Percentiles rank a stretch among this genome's conserved stretches.
These are phyloP conservation scores for Tamias sibiricus DNA, from an alignment of 2,113 vertebrate species.

Conservation along the genomic window DNA sequence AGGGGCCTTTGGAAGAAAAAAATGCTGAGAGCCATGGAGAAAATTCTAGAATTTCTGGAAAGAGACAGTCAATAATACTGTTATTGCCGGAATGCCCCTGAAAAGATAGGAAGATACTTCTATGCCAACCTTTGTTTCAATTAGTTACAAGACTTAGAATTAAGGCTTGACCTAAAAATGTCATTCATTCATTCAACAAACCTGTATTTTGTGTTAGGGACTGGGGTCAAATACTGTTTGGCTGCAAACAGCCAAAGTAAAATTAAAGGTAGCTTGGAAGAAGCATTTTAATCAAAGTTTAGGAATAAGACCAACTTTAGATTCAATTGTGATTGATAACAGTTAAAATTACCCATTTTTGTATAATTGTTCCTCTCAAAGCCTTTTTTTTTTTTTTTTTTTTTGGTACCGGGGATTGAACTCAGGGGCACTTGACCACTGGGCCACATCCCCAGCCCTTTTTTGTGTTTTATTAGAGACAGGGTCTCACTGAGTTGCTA, in stretches of 20 bases:
- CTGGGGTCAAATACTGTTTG: neutral
- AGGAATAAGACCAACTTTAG: slow-evolving; percentile 1
- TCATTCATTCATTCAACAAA: neutral
- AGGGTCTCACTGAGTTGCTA: too few relatives aligned
- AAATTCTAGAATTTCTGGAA: neutral
- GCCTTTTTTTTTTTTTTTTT: too few relatives aligned
- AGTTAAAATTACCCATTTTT: neutral
- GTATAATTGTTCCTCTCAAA: neutral
- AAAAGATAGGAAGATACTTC: neutral
- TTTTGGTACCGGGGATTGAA: too few relatives aligned
- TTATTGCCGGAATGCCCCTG: neutral
- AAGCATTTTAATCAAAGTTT: slow-evolving; percentile 49
- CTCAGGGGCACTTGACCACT: too few relatives aligned
- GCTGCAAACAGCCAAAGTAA: neutral
- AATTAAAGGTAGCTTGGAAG: neutral
- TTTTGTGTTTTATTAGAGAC: too few relatives aligned
- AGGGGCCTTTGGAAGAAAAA: neutral
- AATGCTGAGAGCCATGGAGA: neutral
- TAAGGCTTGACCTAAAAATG: neutral
- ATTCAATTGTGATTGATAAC: slow-evolving; percentile 12
- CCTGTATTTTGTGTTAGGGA: neutral
- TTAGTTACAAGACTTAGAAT: neutral
- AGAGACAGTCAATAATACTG: neutral
- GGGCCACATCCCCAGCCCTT: too few relatives aligned
- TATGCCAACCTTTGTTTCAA: neutral